These are phyloP conservation scores for Palythoa grandiflora DNA, from an alignment of 92 coral and sea anemone species.

Conservation along the genomic window DNA sequence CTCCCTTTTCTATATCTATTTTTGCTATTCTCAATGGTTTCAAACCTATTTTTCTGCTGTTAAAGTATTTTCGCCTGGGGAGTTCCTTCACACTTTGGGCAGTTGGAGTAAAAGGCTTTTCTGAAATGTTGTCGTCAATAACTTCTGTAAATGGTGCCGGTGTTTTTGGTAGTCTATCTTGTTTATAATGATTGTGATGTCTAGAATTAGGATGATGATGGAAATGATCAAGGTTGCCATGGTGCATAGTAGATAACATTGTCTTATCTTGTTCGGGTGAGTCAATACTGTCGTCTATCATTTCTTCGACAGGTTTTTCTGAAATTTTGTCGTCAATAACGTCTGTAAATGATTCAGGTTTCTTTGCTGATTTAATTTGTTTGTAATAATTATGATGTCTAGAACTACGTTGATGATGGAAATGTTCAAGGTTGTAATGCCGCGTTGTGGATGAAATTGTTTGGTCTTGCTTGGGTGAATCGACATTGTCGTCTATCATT, in stretches of 20 bases:
- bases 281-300: constrained; percentile 13
- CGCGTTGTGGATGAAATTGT: not conserved
- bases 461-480: not conserved
- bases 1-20: not conserved
- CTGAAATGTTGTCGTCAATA: constrained; percentile 23
- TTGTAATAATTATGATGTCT: not conserved
- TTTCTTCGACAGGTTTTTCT: constrained; percentile 22
- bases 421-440: not conserved
- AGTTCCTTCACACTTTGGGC: constrained; percentile 3
- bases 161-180: not conserved
- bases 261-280: not conserved
- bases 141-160: constrained; percentile 24
- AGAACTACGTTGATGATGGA: not conserved
- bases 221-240: not conserved
- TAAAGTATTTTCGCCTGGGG: not conserved
- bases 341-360: constrained; percentile 22
- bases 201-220: not conserved
- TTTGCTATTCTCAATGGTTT: not conserved
- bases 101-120: constrained; percentile 19
- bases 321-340: constrained; percentile 18
- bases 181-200: not conserved
- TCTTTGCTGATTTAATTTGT: not conserved
- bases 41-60: not conserved
- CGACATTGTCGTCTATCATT: constrained; percentile 10
- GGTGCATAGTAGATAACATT: not conserved